phyloP scores from a whole-genome alignment of 2,797 vertebrate genomes.

The Enteromius viviparus region DNA sequence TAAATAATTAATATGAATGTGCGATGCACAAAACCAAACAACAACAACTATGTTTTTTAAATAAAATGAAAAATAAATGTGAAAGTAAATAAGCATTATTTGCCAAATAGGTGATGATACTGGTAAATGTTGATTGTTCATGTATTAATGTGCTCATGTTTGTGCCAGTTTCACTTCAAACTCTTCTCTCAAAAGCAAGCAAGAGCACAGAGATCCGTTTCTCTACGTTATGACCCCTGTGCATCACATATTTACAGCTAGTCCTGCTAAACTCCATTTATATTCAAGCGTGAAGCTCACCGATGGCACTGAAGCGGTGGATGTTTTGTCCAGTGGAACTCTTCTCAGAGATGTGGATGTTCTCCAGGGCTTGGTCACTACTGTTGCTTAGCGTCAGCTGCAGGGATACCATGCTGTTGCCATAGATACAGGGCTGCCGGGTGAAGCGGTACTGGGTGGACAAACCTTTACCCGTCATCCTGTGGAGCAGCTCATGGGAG shows the following conservation, averaged over 20 bases:
- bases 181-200: neutral
- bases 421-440: slow-evolving; percentile 86
- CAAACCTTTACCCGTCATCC: slow-evolving; percentile 95
- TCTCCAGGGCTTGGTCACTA: slow-evolving; percentile 84
- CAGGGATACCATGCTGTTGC: slow-evolving; percentile 86
- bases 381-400: slow-evolving; percentile 87
- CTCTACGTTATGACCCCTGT: neutral
- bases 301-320: slow-evolving; percentile 87
- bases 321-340: slow-evolving; percentile 83
- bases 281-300: slow-evolving; percentile 71
- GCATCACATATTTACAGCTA: neutral
- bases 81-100: neutral
- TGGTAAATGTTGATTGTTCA: neutral
- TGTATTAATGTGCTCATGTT: neutral
- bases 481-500: slow-evolving; percentile 88
- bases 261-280: neutral
- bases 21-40: too few species aligned
- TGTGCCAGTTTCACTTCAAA: neutral
- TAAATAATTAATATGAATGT: neutral
- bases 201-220: neutral
- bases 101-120: neutral
- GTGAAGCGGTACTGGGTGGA: slow-evolving; percentile 90
- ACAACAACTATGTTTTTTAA: neutral
- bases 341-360: slow-evolving; percentile 83
- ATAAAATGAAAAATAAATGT: neutral